Evolutionary conservation across 2,113 vertebrate genomes (phyloP), one percentile per base, ranked within the genome.

Genomic region (Atractosteus spatula): DNA sequence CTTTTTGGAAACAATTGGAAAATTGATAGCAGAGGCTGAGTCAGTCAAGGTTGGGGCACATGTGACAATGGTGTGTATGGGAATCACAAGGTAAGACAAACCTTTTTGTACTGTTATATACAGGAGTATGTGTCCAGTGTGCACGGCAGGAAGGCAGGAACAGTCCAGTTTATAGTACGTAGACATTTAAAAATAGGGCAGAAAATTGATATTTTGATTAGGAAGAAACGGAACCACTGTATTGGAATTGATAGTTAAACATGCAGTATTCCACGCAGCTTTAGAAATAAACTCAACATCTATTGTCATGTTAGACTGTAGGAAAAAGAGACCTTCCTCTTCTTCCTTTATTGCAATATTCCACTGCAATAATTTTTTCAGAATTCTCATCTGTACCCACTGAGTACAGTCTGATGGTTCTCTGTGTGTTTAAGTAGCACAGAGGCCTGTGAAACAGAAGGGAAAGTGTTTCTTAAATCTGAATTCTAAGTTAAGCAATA

Each of bases 21-120:
- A 65, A 17, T 6, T 7, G 62, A 41, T 65, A 41, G n/a, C 17
- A 16, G 62, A 65, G 62, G 62, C 62, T 65, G 62, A 65, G 62
- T 8, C 62, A 65, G 62, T 41, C 62, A 7, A 41, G 62, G 62
- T 13, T 41, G n/a, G 62, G 29, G 62, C 10, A 59, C 12, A n/a
- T n/a, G 57, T 14, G 62, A 65, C 62, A 65, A 65, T 65, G 16
- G 41, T 10, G 62, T 41, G 17, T 65, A 41, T 65, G 17, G 17
- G 29, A 16, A 65, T 41, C 62, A 43, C 4, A 65, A 65, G 62
- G 47, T 51, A 51, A 10, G 10, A 65, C 62, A 65, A 65, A 65
- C 62, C 62, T 65, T 65, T 65, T 43, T 65, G 41, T 65, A 65
- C 62, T 65, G 62, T 65, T 41, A 65, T 8, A 65, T 41, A 41